phyloP scores from a whole-genome alignment of 1,140 invertebrate species.

The Apocrypta bakeri region DNA sequence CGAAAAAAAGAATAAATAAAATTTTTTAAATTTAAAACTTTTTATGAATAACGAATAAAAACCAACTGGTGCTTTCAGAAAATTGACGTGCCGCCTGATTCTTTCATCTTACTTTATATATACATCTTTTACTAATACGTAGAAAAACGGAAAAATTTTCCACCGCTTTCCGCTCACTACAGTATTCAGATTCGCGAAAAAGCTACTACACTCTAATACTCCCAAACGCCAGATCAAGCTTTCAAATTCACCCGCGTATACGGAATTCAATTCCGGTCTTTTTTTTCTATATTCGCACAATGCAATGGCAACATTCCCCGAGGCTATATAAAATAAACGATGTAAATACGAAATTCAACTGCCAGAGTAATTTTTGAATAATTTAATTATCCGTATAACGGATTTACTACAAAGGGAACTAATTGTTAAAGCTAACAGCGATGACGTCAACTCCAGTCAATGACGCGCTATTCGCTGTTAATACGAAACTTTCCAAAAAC shows the following conservation, averaged over 20 bases:
- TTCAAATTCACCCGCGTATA: not conserved
- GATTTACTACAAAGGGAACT: not conserved
- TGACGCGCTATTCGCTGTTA: too few species aligned
- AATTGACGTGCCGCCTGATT: not conserved
- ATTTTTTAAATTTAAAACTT: too few species aligned
- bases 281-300: not conserved
- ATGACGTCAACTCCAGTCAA: too few species aligned
- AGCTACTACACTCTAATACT: not conserved
- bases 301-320: not conserved
- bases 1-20: too few species aligned
- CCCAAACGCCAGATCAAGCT: not conserved
- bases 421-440: not conserved
- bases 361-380: not conserved
- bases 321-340: not conserved
- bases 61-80: not conserved
- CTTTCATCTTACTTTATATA: not conserved
- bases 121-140: too few species aligned
- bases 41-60: too few species aligned
- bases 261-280: not conserved
- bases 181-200: not conserved
- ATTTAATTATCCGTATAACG: not conserved
- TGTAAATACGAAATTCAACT: not conserved
- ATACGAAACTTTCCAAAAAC: too few species aligned
- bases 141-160: not conserved
- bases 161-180: too few species aligned